Evolutionary conservation across 2,888 invertebrate genomes (phyloP), one percentile per base, ranked within the genome.

Genomic region (Rhagonycha fulva): DNA sequence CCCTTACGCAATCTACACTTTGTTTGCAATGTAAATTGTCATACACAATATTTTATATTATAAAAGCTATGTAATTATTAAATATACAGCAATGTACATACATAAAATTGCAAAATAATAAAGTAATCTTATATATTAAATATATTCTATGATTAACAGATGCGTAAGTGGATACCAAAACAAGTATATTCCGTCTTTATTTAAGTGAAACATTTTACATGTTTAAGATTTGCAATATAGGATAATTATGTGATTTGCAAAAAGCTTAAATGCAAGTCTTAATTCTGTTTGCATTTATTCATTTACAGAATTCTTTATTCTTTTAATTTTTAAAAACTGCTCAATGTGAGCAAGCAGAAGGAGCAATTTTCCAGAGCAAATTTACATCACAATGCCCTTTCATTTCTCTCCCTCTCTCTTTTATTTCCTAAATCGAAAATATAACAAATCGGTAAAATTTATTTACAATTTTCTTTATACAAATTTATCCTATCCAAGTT

Each of bases 341-440:
- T 84, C 84, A 84, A 84, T 84, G 81, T 84, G 84, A 84, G 84
- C 84, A 82, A 83, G 80, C 81, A 81, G 80, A 80, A 76, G 77
- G 80, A 83, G 81, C 82, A 82, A 82, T 79, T 80, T 80, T 83
- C 80, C 83, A 83, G 83, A 83, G 84, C 77, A 70, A 69, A 66
- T 70, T 74, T 68, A 78, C 78, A 76, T 73, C 75, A 73, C 77
- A 77, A 75, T 70, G 68, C 62, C 70, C 23, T 66, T 66, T 66
- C 24, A 74, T 78, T 68, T 47, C 47, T 47, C 47, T 47, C 47
- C 47, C 47, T 47, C n/a, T 47, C n/a, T 47, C 47, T 47, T n/a
- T 47, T 47, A 47, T 47, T 47, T 47, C 47, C 47, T 66, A 76
- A 76, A 73, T 73, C 61, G 76, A 71, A 71, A 71, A 74, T 71